Conservation (phyloP, 2,797 vertebrate species). For the Pseudochaenichthys georgianus region DNA sequence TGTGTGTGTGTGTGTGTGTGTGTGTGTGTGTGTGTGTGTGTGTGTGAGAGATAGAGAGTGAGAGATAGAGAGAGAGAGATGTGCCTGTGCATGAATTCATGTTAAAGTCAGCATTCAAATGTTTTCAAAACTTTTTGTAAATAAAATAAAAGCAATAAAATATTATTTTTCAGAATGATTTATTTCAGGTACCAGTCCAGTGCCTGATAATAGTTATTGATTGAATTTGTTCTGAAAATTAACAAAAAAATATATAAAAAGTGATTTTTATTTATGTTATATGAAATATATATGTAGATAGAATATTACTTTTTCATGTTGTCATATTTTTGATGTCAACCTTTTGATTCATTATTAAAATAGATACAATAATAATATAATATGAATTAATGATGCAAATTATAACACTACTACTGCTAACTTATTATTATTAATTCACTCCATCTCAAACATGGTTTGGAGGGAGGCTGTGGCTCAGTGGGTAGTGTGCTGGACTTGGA, state of each 20-base stretch:
- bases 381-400: no score
- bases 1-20: conserved; percentile 22
- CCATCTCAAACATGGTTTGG: no score
- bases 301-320: neutral
- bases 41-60: no score
- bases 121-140: conserved; percentile 64
- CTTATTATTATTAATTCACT: no score
- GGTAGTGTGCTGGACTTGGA: no score
- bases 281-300: neutral
- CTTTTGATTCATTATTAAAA: no score
- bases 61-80: neutral
- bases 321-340: neutral
- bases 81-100: neutral
- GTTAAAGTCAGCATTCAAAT: conserved; percentile 23
- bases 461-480: no score
- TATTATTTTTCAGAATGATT: neutral
- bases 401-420: no score
- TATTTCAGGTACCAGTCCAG: neutral
- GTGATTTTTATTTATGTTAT: neutral
- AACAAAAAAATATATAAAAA: neutral
- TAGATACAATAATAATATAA: no score
- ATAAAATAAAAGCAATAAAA: conserved; percentile 52
- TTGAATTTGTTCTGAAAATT: no score
- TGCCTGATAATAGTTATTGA: neutral
- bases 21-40: conserved; percentile 3